These are phyloP conservation scores for Neolamprologus caudopunctatus DNA, from an alignment of 2,113 vertebrate genomes.

Conservation along the genomic window DNA sequence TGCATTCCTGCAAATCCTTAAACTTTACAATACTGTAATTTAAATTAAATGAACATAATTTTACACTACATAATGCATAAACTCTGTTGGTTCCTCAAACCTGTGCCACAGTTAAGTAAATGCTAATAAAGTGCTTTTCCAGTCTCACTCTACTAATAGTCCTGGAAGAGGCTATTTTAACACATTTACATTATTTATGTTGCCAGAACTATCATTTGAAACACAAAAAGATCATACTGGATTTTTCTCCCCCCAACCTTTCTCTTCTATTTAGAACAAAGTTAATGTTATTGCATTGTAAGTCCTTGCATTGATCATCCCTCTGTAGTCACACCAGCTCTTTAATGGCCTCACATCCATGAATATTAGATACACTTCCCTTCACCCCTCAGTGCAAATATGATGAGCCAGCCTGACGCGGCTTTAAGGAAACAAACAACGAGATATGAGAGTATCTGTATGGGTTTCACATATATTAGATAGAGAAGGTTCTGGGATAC, in stretches of 20 bases:
- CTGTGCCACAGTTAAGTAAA: not conserved
- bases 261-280: not conserved
- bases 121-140: not conserved
- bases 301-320: constrained; percentile 43
- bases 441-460: not conserved
- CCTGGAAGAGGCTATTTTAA: not conserved
- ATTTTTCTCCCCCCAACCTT: not conserved
- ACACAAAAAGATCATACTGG: not conserved
- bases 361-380: constrained; percentile 78
- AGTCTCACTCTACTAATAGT: not conserved
- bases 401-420: constrained; percentile 54
- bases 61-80: not conserved
- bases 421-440: constrained; percentile 31
- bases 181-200: not conserved
- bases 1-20: not conserved
- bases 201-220: not conserved
- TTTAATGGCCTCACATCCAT: constrained; percentile 71
- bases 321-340: constrained; percentile 53
- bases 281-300: constrained; percentile 25
- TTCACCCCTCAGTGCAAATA: constrained; percentile 42
- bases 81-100: not conserved
- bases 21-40: not conserved
- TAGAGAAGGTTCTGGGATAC: not conserved
- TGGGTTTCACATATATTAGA: not conserved
- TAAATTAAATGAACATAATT: not conserved